These are phyloP conservation scores for Nesospiza acunhae DNA, from an alignment of 2,113 vertebrate species.

Conservation along the genomic window DNA sequence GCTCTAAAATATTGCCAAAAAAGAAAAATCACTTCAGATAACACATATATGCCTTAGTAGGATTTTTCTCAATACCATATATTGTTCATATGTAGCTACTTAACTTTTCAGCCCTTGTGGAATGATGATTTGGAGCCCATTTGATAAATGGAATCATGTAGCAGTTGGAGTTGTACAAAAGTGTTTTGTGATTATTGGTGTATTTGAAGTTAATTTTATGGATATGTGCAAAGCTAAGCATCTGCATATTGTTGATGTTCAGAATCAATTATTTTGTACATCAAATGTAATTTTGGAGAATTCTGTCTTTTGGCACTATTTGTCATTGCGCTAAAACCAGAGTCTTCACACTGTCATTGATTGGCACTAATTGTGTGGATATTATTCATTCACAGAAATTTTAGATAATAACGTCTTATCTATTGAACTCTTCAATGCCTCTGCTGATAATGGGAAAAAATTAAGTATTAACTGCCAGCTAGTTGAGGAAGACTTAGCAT, in stretches of 20 bases:
- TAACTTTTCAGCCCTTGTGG: background rate
- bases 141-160: background rate
- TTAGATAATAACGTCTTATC: slow-evolving; percentile 63
- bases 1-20: background rate
- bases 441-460: slow-evolving; percentile 4
- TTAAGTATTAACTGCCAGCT: slow-evolving; percentile 76
- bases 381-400: slow-evolving; percentile 67
- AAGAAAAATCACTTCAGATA: background rate
- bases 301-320: background rate
- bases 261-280: background rate
- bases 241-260: background rate
- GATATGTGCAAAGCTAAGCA: background rate
- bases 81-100: background rate
- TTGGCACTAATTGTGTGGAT: background rate
- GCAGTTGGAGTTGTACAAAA: background rate
- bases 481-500: slow-evolving; percentile 74
- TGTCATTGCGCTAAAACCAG: background rate
- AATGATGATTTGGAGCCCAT: background rate
- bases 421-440: slow-evolving; percentile 73
- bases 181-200: background rate
- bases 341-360: background rate
- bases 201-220: background rate
- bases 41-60: background rate
- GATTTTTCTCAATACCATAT: background rate
- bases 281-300: background rate